Evolutionary conservation across 64 coral and sea anemone genomes (phyloP).

Genomic region (Stichodactyla helianthus): DNA sequence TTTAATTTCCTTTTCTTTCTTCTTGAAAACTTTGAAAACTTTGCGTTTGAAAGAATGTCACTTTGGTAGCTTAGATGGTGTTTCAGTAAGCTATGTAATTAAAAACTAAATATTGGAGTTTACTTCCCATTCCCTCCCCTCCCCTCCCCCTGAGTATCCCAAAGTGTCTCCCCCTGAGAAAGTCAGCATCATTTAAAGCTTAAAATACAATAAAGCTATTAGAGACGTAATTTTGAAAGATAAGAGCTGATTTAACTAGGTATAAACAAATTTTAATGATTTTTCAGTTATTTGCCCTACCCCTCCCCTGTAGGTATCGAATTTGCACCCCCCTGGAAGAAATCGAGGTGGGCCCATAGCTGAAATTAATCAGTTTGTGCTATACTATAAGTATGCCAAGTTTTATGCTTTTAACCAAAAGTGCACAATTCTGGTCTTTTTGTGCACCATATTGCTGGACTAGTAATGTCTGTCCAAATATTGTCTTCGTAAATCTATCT

Average conservation of each 20-base stretch:
- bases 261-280: neutral
- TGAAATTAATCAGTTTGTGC: neutral
- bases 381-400: neutral
- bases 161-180: neutral
- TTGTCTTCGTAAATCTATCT: too few species aligned
- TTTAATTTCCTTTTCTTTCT: too few species aligned
- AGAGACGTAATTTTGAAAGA: neutral
- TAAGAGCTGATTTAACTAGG: neutral
- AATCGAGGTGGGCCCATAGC: conserved; percentile 4
- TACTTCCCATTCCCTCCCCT: too few species aligned
- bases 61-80: too few species aligned
- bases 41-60: too few species aligned
- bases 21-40: too few species aligned
- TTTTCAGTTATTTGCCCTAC: neutral
- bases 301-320: neutral
- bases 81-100: too few species aligned
- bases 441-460: neutral
- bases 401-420: neutral
- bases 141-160: too few species aligned
- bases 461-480: neutral
- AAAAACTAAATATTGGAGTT: too few species aligned
- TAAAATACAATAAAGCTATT: neutral
- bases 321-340: neutral
- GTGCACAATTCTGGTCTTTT: neutral
- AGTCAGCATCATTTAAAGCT: neutral